phyloP scores from a whole-genome alignment of 2,888 invertebrate genomes.

The Chesias legatella region DNA sequence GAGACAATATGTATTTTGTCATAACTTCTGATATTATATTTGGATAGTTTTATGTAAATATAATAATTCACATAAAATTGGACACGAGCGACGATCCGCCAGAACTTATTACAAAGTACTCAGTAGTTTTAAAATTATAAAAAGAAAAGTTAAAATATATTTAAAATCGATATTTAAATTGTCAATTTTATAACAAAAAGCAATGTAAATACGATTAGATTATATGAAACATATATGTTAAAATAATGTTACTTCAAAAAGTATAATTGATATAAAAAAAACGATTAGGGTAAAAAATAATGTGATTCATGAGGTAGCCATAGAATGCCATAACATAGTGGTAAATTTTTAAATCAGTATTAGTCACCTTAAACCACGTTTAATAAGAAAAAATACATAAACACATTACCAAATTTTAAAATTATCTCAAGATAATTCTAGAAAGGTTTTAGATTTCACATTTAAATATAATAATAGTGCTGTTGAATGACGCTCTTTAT shows the following conservation, averaged over 20 bases:
- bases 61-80: constrained; percentile 10
- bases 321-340: constrained; percentile 68
- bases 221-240: constrained; percentile 62
- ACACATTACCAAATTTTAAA: no score
- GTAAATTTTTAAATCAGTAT: constrained; percentile 54
- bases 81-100: constrained; percentile 23
- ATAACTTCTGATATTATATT: constrained; percentile 36
- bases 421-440: no score
- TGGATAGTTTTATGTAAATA: constrained; percentile 11
- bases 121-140: constrained; percentile 40
- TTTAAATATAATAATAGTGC: no score
- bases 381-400: no score
- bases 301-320: constrained; percentile 78
- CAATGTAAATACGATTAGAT: constrained; percentile 74
- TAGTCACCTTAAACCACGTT: constrained; percentile 34
- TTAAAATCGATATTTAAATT: constrained; percentile 55
- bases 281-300: constrained; percentile 57
- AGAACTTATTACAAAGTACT: constrained; percentile 48
- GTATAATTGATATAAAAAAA: constrained; percentile 65
- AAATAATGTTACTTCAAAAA: constrained; percentile 41
- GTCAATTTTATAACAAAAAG: constrained; percentile 72
- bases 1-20: constrained; percentile 65
- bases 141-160: constrained; percentile 44
- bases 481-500: no score
- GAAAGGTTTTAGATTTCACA: no score